Base-by-base conservation (phyloP, 2,888 invertebrate genomes). In the Lasioglossum leucozonium region DNA sequence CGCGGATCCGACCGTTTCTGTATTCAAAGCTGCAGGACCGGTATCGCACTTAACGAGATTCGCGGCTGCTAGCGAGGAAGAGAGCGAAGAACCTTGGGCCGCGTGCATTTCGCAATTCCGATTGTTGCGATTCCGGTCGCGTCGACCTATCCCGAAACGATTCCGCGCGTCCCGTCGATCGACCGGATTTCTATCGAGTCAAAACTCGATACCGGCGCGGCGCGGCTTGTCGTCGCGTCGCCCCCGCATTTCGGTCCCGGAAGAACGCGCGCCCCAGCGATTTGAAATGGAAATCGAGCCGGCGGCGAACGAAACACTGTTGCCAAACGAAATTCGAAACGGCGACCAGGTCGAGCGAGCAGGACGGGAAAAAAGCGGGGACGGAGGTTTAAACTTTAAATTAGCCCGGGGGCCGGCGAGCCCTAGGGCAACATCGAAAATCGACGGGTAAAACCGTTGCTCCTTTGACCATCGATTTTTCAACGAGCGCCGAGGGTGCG, bases 281-380 rank as follows among this genome's bases (percentile, higher is more conserved):
- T 84, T 84, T 82, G 71, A 84, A 84, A 84, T 84, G 84, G 84
- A 84, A 84, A 84, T 82, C 77, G 71, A 84, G 72, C 58, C 37
- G 77, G 18, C 16, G 67, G 10, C n/a, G n/a, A n/a, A 42, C 30
- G 47, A 40, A n/a, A 58, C 58, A 26, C 26, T 34, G 65, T 18
- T 16, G 34, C 65, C 65, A 34, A 62, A 34, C 44, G 34, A 72
- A 62, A 72, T 72, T 72, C 78, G 30, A 77, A 37, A 26, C 40
- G 42, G 30, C 47, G 67, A 42, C 65, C 37, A 55, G 55, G n/a
- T 62, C 37, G 72, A 76, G 40, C 30, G 65, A 72, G 81, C 26
- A 65, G 40, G 16, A 37, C 34, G n/a, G 22, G 13, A 6, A 34
- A 67, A 18, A 37, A 18, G 11, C 37, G 26, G 40, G 26, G 51